Base-by-base conservation (phyloP, 2,797 vertebrate species). In the Phoeniculus purpureus region DNA sequence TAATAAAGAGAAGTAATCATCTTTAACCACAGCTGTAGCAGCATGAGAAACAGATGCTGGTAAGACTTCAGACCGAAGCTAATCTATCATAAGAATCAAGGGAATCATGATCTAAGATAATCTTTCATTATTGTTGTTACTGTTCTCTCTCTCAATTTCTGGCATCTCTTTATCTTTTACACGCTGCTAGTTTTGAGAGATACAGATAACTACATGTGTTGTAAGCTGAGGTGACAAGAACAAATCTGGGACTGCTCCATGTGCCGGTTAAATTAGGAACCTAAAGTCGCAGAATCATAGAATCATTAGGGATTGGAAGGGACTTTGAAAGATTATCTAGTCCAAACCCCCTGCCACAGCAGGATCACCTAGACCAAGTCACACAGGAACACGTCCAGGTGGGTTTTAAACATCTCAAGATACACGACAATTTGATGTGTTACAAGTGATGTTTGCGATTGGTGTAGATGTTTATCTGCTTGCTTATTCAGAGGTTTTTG, bases 71-170 rank as follows among this genome's bases (percentile, higher is more conserved):
- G 17, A 78, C 6, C 66, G 76, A 85, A 93, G 20, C 52, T 78
- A 26, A 23, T 85, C 20, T 76, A 12, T 85, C 1, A 50, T 76
- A 62, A 84, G 40, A 76, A 74, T 60, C 34, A 60, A 81, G 34
- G 2, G 0, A 89, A 34, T 67, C 12, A 19, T 32, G 40, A 78
- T 23, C 31, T 34, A 58, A 40, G 68, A 84, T 73, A 70, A 26
- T 73, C 10, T 58, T 65, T 72, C 61, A 43, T 84, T 43, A 70
- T 84, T 90, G 14, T 71, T 79, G 10, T 86, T 73, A 26, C 2
- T 77, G 13, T 65, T 91, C 48, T 91, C 48, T 68, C 10, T 85
- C 26, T 85, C 14, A 43, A 89, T 93, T 90, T 89, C 43, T 60
- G 27, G 4, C 5, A n/a, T 60, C 34, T 73, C 47, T 77, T 43